These are phyloP conservation scores for Apis dorsata DNA, from an alignment of 1,140 invertebrate genomes.

Conservation along the genomic window DNA sequence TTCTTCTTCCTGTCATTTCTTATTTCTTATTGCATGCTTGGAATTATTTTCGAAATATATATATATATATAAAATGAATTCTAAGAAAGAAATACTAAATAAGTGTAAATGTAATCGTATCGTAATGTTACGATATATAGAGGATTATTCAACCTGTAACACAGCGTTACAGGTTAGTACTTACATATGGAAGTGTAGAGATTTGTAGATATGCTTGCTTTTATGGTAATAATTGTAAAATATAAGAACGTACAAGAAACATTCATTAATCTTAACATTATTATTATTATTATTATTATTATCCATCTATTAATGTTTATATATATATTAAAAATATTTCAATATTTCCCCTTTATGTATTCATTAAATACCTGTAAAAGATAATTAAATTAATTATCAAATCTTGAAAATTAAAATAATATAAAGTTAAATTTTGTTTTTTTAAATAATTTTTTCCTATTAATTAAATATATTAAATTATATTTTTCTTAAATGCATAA, in stretches of 20 bases:
- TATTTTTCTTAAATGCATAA: not conserved
- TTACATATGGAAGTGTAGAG: not conserved
- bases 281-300: not conserved
- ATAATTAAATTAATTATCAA: not conserved
- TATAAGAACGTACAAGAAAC: no score
- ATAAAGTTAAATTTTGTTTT: not conserved
- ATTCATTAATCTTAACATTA: not conserved
- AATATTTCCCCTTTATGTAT: not conserved
- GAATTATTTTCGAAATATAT: not conserved
- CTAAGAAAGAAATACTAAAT: not conserved
- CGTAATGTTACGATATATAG: not conserved
- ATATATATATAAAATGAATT: not conserved
- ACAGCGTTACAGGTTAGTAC: not conserved
- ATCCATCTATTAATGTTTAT: not conserved
- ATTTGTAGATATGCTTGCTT: not conserved
- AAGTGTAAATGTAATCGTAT: not conserved
- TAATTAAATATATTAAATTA: not conserved
- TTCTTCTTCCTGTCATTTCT: slow-evolving; percentile 16
- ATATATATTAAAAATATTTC: not conserved
- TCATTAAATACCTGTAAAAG: no score
- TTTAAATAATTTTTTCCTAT: not conserved
- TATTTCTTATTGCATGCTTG: not conserved
- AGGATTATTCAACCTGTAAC: not conserved
- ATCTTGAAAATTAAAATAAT: not conserved
- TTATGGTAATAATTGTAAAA: no score